Base-by-base conservation (phyloP, 2,888 invertebrate genomes). In the Atethmia centrago region DNA sequence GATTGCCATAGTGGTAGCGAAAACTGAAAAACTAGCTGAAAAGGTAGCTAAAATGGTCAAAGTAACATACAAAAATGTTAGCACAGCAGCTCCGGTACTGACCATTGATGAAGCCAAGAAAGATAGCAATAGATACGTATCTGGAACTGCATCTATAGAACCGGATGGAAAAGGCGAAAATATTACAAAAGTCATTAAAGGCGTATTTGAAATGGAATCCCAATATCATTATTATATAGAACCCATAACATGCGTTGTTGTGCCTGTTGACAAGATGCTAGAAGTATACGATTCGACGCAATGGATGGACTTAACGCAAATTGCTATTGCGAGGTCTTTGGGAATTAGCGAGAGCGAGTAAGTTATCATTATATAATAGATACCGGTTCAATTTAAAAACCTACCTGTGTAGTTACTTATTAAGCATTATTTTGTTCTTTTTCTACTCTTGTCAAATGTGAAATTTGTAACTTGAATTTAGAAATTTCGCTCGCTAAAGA, bases 171-270 rank as follows among this genome's bases (percentile, higher is more conserved):
- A 82, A 88, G 96, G 96, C 0, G 83, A 71, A n/a, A 85, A 95
- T 84, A 90, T 94, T 0, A 90, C 74, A 65, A 94, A 93, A 82
- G 93, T 96, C 0, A 92, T 97, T 21, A 97, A 96, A 79, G 98
- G 98, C 0, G 93, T 94, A 2, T 96, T 97, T 79, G 95, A 97
- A 77, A 92, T 97, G 75, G 97, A 97, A 21, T 92, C 96, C 0
- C 98, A 98, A 89, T 98, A 98, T 89, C 98, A 98, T 91, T 98
- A 97, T 85, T 97, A 97, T 58, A 96, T 98, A 97, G 98, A 98
- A 89, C 97, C 98, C 0, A 97, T 98, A 19, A 94, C 96, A 0
- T 97, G 97, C 71, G 96, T 98, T 0, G 97, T 97, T 47, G 88
- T 97, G 9, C 98, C 98, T 0, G 94, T 96, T 2, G 98, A 98